phyloP scores from a whole-genome alignment of 1,140 invertebrate species.

The Belonocnema kinseyi region DNA sequence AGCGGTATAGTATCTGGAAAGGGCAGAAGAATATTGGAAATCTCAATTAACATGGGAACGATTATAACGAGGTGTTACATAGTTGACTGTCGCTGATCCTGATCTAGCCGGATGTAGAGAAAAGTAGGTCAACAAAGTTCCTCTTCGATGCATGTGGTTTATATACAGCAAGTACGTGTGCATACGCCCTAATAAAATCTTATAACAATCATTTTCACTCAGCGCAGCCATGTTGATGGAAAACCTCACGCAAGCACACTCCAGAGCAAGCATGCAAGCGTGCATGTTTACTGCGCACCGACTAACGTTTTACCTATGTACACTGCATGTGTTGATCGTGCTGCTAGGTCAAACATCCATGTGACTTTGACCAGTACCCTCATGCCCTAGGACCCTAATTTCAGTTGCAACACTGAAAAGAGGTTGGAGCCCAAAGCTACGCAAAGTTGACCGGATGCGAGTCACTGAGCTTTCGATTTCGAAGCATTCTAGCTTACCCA shows the following conservation, averaged over 20 bases:
- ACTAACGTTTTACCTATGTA: slow-evolving; percentile 60
- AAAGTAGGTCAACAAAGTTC: slow-evolving; percentile 37
- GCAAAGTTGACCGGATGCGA: slow-evolving; percentile 18
- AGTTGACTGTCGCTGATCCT: slow-evolving; percentile 3
- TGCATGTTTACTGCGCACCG: slow-evolving; percentile 61
- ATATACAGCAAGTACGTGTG: slow-evolving; percentile 32
- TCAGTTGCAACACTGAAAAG: slow-evolving; percentile 32
- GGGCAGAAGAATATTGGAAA: background rate
- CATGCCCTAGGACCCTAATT: slow-evolving; percentile 36
- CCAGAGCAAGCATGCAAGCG: slow-evolving; percentile 51
- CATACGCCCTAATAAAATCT: slow-evolving; percentile 51
- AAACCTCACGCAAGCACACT: slow-evolving; percentile 55
- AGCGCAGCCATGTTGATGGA: slow-evolving; percentile 50
- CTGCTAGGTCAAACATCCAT: slow-evolving; percentile 60
- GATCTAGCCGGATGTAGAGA: background rate
- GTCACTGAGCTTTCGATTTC: slow-evolving; percentile 25
- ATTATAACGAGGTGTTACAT: background rate
- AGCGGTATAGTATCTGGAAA: background rate
- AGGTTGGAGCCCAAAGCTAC: slow-evolving; percentile 7
- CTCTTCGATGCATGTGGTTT: slow-evolving; percentile 32
- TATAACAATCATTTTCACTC: slow-evolving; percentile 56
- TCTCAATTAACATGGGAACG: slow-evolving; percentile 11
- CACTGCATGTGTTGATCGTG: slow-evolving; percentile 52
- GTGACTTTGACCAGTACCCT: slow-evolving; percentile 56
- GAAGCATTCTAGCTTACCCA: slow-evolving; percentile 5